Evolutionary conservation across 2,888 invertebrate genomes (phyloP).

Genomic region (Fabriciana adippe): DNA sequence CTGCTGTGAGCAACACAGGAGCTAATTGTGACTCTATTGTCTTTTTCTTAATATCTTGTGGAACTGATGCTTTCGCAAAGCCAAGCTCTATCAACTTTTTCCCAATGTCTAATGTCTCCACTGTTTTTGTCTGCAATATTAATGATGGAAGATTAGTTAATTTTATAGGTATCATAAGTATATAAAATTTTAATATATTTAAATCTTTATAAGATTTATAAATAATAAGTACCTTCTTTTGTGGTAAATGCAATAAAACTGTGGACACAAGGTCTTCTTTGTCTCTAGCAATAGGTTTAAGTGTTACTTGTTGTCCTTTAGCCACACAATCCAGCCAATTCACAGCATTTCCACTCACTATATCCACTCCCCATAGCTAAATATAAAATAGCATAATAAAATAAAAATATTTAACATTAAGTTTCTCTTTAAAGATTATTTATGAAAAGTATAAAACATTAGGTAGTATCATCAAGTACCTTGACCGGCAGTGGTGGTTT

Average conservation of each 20-base stretch:
- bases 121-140: conserved; percentile 64
- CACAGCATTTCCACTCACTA: conserved; percentile 78
- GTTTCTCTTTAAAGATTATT: background rate
- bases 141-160: conserved; percentile 19
- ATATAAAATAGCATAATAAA: conserved; percentile 38
- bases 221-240: conserved; percentile 55
- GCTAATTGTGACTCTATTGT: conserved; percentile 68
- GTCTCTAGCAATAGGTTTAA: conserved; percentile 73
- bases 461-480: conserved; percentile 50
- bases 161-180: conserved; percentile 14
- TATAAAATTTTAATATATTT: background rate
- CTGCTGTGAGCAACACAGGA: conserved; percentile 64
- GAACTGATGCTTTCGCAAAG: conserved; percentile 69
- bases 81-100: conserved; percentile 76
- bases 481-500: conserved; percentile 79
- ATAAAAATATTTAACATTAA: background rate
- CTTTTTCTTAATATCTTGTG: conserved; percentile 60
- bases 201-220: background rate
- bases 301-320: conserved; percentile 69
- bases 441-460: conserved; percentile 3
- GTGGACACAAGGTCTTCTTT: conserved; percentile 73
- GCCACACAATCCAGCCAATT: conserved; percentile 83
- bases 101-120: conserved; percentile 70
- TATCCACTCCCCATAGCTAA: conserved; percentile 77
- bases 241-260: conserved; percentile 72